Conservation (phyloP, 2,113 vertebrate genomes). For the Dermatemys mawii region DNA sequence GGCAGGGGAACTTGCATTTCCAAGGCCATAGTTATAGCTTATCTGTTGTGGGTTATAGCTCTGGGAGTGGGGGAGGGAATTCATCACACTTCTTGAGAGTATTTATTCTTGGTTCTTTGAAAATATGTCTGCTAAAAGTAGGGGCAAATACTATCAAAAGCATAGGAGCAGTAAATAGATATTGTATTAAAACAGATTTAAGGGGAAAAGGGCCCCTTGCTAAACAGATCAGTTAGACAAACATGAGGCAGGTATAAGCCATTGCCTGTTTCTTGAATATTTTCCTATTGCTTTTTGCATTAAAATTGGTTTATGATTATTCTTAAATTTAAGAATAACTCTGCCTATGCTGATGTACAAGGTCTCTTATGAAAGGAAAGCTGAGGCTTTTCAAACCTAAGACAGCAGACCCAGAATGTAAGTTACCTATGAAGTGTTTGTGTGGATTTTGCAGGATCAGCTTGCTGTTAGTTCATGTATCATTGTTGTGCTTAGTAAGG, state of each 20-base stretch:
- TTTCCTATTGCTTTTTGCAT: constrained; percentile 34
- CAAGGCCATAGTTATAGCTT: constrained; percentile 71
- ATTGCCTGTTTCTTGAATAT: constrained; percentile 19
- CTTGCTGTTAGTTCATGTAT: not conserved
- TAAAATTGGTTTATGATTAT: constrained; percentile 24
- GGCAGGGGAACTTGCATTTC: constrained; percentile 70
- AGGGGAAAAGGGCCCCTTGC: constrained; percentile 22
- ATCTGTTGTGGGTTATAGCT: constrained; percentile 62
- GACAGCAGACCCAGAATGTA: constrained; percentile 1
- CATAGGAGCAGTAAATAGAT: not conserved
- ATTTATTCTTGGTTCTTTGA: constrained; percentile 34
- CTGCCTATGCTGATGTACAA: not conserved
- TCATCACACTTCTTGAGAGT: constrained; percentile 56
- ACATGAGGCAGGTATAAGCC: constrained; percentile 5
- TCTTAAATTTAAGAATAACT: constrained; percentile 26
- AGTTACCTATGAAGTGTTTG: constrained; percentile 41
- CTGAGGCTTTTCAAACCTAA: constrained; percentile 10
- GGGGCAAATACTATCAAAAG: constrained; percentile 40
- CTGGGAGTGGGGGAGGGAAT: constrained; percentile 68
- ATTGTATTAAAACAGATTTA: constrained; percentile 46
- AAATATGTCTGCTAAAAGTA: constrained; percentile 50
- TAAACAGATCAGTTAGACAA: constrained; percentile 4
- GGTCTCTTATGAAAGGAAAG: not conserved
- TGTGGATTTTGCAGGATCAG: not conserved
- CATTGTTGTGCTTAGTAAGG: not conserved